Base-by-base conservation (phyloP, 2,113 vertebrate genomes). In the Ctenodactylus gundi region DNA sequence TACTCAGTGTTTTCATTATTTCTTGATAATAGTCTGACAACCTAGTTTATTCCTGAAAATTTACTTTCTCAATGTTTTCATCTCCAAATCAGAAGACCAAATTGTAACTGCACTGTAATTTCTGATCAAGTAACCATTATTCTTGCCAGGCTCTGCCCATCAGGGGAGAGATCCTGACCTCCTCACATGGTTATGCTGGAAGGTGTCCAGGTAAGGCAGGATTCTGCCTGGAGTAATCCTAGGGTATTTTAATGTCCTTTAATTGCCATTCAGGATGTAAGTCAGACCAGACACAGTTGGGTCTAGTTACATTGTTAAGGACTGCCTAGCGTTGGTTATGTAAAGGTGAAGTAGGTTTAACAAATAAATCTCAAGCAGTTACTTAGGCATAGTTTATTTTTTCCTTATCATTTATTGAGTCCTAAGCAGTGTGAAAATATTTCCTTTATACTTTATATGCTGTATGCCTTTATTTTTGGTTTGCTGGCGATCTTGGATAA, bases 231-330 rank as follows among this genome's bases (percentile, higher is more conserved):
- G 80, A 95, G 96, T 92, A 96, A 96, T 95, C 95, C 92, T 65
- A 88, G 87, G 90, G 90, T 94, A 96, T 96, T 96, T 97, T 96
- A 97, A 97, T 96, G 96, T 97, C 93, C 85, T 96, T 95, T 96
- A 95, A 97, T 97, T 97, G 88, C 97, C 92, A 80, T 85, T 95
- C 94, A 97, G 96, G 94, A 96, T 97, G 94, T 96, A 95, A 97
- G 90, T 93, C 90, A 97, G 96, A 97, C 95, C 87, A 97, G 95
- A 97, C 94, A 91, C 95, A 92, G 55, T 62, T 93, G 93, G 76
- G 75, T 96, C 96, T 97, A 90, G 76, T 93, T 62, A 91, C 41
- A 29, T 51, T 73, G 67, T 91, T 94, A 57, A 94, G 75, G 90
- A 88, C 46, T 97, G 72, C 87, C 34, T 88, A 65, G n/a, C 49